Evolutionary conservation across 2,888 invertebrate genomes (phyloP), one percentile per base, ranked within the genome.

Genomic region (Prenolepis imparis): DNA sequence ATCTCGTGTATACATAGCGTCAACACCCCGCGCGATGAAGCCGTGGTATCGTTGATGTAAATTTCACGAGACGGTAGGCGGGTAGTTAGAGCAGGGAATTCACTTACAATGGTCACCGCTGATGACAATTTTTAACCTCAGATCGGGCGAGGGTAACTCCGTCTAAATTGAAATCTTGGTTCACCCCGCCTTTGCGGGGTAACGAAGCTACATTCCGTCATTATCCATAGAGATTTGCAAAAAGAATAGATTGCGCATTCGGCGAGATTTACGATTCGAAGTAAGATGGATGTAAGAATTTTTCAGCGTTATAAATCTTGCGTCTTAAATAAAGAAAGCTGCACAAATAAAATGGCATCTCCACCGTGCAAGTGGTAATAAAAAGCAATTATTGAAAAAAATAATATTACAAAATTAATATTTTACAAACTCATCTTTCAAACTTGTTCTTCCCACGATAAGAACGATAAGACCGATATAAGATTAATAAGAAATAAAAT

Each of bases 1-100:
- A 84, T 86, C 68, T 90, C 80, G 86, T 89, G 89, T 91, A 92
- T 2, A 2, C 1, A 90, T 90, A 90, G 88, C 91, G 88, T 89
- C 91, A 89, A 89, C 89, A 90, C 87, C 89, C 87, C 89, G 55
- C 89, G 86, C 88, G 92, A 92, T 92, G 91, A 90, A 91, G 90
- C 90, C 91, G 85, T 87, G 92, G 91, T 93, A 91, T 91, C 83
- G 84, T 66, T 63, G 88, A 85, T 87, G 85, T 87, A 86, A 88
- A 66, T 66, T 81, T 44, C 57, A 32, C 84, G 81, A 52, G 52
- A 52, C 2, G 44, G 39, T 39, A 44, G 64, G 66, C 73, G 74
- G 63, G 32, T 59, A 32, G 59, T 80, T 80, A 41, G 68, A 32
- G 61, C n/a, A n/a, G n/a, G 32, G 55, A 68, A 55, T 83, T 78